Conservation (phyloP, 1,140 invertebrate genomes). For the Ruditapes philippinarum region DNA sequence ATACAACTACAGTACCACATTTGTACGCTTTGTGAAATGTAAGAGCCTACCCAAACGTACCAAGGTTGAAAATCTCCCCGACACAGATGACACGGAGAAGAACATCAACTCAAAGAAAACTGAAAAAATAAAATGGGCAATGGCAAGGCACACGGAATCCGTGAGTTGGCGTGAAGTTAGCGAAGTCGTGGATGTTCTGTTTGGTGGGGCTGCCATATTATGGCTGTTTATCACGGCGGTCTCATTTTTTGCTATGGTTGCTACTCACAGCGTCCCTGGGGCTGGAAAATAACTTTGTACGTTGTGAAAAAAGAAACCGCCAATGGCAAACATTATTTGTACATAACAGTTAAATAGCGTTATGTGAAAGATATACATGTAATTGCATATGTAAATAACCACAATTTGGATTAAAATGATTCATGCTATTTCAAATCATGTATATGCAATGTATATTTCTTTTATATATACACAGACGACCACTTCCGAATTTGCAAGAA, state of each 20-base stretch:
- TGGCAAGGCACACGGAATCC: neutral
- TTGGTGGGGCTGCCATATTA: neutral
- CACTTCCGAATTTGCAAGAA: no score
- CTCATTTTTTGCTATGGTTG: neutral
- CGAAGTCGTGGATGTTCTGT: constrained; percentile 8
- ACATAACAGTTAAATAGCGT: no score
- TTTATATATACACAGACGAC: no score
- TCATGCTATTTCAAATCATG: no score
- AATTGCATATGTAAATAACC: no score
- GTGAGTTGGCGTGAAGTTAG: constrained; percentile 53
- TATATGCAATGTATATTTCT: no score
- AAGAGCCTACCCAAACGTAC: neutral
- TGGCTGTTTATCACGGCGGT: neutral
- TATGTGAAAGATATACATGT: no score
- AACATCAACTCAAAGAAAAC: neutral
- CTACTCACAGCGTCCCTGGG: neutral
- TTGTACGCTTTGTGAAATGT: neutral
- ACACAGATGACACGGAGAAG: neutral
- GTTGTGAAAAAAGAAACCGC: no score
- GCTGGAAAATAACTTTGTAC: neutral
- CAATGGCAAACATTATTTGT: no score
- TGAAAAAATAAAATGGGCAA: neutral
- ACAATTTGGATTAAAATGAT: no score
- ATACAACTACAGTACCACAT: neutral
- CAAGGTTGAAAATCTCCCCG: neutral